Evolutionary conservation across 2,797 vertebrate species (phyloP), one percentile per base, ranked within the genome.

Genomic region (Malacoctenus gilli): DNA sequence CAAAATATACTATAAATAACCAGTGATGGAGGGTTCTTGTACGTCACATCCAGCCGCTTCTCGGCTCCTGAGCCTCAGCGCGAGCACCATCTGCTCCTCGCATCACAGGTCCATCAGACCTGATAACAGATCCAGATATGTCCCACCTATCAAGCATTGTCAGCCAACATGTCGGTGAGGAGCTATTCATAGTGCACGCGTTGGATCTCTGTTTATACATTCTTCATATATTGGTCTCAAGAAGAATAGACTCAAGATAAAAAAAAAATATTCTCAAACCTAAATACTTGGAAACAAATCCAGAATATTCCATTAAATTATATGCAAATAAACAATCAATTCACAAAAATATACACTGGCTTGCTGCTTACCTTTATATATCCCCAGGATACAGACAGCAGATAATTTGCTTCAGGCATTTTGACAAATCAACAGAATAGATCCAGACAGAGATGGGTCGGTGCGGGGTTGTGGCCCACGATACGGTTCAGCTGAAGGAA

Each of bases 321-420:
- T 28, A 28, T n/a, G n/a, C n/a, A n/a, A n/a, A n/a, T n/a, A 28
- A 67, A 79, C 64, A 69, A 79, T 80, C 49, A 11, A 34, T 48
- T n/a, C n/a, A n/a, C n/a, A n/a, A n/a, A 39, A 23, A 20, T 35
- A 49, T 5, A 23, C 16, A 25, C 21, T 4, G 11, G 51, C 13
- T 35, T 11, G 82, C 73, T 69, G 83, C 93, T 94, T 95, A 99
- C 97, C 96, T 98, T 98, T 90, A 99, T 98, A 87, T 97, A 99
- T 82, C 96, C 96, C 96, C 96, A 99, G 59, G 96, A 98, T 83
- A 99, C 96, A 79, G 96, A 96, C 38, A 95, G 91, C 76, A 99
- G 93, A 89, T 96, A 98, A 87, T 98, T 98, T 77, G 93, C 92
- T 89, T 99, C 97, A 89, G 95, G 96, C 97, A 99, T 99, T 93